phyloP scores from a whole-genome alignment of 30 jellyfish, hydroid and myxozoan genomes.

The Hydractinia echinata region DNA sequence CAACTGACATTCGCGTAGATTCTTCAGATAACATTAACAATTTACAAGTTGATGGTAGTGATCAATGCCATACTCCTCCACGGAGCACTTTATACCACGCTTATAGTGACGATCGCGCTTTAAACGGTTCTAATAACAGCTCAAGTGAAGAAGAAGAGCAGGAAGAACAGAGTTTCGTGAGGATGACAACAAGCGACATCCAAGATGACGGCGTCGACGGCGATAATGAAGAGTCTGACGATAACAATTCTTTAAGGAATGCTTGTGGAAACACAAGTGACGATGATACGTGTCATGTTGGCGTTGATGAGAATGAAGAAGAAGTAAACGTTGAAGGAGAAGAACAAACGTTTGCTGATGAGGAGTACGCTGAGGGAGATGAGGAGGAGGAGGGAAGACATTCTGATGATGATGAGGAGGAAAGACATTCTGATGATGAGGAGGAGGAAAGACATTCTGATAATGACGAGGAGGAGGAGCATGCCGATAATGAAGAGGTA shows the following conservation, averaged over 20 bases:
- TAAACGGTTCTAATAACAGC: not conserved
- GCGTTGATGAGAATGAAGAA: not conserved
- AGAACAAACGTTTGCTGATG: not conserved
- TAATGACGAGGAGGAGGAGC: conserved; percentile 1
- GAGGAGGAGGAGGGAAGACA: conserved; percentile 32
- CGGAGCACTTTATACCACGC: no score
- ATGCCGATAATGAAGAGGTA: conserved; percentile 22
- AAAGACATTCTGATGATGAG: not conserved
- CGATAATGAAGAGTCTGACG: conserved; percentile 17
- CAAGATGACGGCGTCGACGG: conserved; percentile 12
- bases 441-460: not conserved
- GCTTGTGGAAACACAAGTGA: not conserved
- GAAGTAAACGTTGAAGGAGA: not conserved
- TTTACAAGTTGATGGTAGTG: no score
- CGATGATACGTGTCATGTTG: not conserved
- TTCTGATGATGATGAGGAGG: conserved; percentile 42
- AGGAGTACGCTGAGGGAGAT: conserved; percentile 6
- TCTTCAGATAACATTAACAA: no score
- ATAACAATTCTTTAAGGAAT: not conserved
- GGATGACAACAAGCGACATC: not conserved
- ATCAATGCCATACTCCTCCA: no score
- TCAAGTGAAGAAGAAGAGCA: conserved; percentile 14
- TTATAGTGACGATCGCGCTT: no score
- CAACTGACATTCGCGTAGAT: no score
- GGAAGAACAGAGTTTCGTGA: not conserved